Conservation (phyloP, 2,888 invertebrate genomes). For the Ochropleura leucogaster region DNA sequence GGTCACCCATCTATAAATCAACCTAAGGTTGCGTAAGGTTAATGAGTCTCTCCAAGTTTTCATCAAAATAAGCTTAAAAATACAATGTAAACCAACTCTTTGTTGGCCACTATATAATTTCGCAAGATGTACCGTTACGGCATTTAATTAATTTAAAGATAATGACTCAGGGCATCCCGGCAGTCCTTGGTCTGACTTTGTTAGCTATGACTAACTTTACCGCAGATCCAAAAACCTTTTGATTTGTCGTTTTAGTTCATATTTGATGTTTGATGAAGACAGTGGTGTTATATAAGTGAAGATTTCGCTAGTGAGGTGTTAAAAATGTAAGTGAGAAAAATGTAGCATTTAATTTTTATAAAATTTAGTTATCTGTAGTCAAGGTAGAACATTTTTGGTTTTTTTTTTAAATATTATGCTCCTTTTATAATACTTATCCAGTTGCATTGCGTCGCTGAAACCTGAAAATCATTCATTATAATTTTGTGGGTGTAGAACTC, state of each 20-base stretch:
- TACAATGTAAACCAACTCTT: not conserved
- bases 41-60: not conserved
- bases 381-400: not conserved
- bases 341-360: not conserved
- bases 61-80: not conserved
- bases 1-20: too few species aligned
- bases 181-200: conserved; percentile 66
- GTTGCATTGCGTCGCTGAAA: conserved; percentile 27
- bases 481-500: conserved; percentile 15
- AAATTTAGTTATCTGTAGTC: too few species aligned
- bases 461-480: conserved; percentile 57
- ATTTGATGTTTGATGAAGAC: conserved; percentile 62
- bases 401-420: not conserved
- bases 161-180: conserved; percentile 69
- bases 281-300: conserved; percentile 63
- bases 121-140: conserved; percentile 35
- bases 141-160: conserved; percentile 55
- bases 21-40: too few species aligned
- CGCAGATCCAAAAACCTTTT: conserved; percentile 58
- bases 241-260: conserved; percentile 67
- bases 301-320: conserved; percentile 1
- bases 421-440: conserved; percentile 31
- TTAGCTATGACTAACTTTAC: conserved; percentile 70
- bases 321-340: conserved; percentile 26
- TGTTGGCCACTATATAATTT: conserved; percentile 26